These are phyloP conservation scores for Excalfactoria chinensis DNA, from an alignment of 2,113 vertebrate genomes.

Conservation along the genomic window DNA sequence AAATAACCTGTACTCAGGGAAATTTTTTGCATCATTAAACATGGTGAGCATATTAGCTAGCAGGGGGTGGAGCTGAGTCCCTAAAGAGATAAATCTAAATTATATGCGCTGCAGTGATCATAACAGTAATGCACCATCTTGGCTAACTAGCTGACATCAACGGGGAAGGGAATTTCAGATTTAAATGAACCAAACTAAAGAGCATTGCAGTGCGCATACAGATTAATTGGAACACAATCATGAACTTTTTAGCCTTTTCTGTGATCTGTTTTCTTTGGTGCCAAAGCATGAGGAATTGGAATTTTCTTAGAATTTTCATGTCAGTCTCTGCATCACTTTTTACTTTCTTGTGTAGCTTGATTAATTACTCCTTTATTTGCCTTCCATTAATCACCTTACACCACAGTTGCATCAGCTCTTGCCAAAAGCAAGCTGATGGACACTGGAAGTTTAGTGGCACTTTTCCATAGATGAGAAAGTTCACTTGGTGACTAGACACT, in stretches of 20 bases:
- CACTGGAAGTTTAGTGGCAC: slow-evolving; percentile 49
- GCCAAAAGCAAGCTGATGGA: slow-evolving; percentile 59
- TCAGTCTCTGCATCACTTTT: slow-evolving; percentile 60
- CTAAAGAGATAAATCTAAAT: slow-evolving; percentile 90
- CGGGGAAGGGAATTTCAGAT: slow-evolving; percentile 82
- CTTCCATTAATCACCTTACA: slow-evolving; percentile 76
- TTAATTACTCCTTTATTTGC: slow-evolving; percentile 77
- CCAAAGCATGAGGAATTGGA: slow-evolving; percentile 55
- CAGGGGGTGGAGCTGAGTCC: slow-evolving; percentile 87
- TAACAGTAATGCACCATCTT: slow-evolving; percentile 82
- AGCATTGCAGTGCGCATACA: slow-evolving; percentile 77
- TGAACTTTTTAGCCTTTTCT: slow-evolving; percentile 76
- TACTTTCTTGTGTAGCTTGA: slow-evolving; percentile 69
- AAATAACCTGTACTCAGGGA: slow-evolving; percentile 92
- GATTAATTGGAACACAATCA: slow-evolving; percentile 80
- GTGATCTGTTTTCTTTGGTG: slow-evolving; percentile 59
- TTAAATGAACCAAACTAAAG: slow-evolving; percentile 84
- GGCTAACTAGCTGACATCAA: slow-evolving; percentile 87
- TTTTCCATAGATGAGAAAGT: slow-evolving; percentile 38
- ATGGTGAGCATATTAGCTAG: slow-evolving; percentile 91
- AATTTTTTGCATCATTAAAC: slow-evolving; percentile 97
- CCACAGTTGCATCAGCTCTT: slow-evolving; percentile 65
- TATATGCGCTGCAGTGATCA: slow-evolving; percentile 86
- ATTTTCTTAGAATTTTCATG: slow-evolving; percentile 59
- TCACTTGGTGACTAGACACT: not conserved